These are phyloP conservation scores for Isaurus tuberculatus DNA, from an alignment of 92 coral and sea anemone genomes.

Conservation along the genomic window DNA sequence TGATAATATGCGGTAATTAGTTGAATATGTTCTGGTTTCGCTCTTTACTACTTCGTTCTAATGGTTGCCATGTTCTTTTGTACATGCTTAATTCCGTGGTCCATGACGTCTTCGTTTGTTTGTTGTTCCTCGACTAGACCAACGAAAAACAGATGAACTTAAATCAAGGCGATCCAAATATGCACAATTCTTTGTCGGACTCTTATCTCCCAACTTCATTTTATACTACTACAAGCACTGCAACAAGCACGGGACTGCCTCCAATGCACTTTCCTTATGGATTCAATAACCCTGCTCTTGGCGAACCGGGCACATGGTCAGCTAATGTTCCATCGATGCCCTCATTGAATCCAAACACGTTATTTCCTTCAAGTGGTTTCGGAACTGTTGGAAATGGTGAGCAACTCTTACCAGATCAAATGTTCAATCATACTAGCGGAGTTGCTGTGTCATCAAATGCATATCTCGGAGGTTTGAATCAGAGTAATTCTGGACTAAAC, in stretches of 20 bases:
- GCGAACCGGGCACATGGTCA: constrained; percentile 96
- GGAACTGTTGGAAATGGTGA: constrained; percentile 86
- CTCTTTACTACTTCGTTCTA: constrained; percentile 48
- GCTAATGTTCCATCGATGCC: constrained; percentile 82
- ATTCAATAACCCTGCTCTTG: constrained; percentile 82
- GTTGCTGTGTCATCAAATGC: constrained; percentile 93
- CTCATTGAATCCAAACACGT: constrained; percentile 81
- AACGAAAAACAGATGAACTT: constrained; percentile 75
- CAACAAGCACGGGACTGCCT: constrained; percentile 91
- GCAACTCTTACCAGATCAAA: constrained; percentile 89
- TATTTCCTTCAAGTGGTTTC: constrained; percentile 93
- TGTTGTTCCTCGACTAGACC: constrained; percentile 52
- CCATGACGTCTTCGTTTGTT: constrained; percentile 53
- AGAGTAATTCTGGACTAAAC: constrained; percentile 75
- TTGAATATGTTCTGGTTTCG: constrained; percentile 8
- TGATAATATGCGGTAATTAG: constrained; percentile 28
- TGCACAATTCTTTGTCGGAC: constrained; percentile 86
- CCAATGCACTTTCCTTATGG: constrained; percentile 97
- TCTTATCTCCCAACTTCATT: constrained; percentile 87
- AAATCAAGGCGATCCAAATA: constrained; percentile 68
- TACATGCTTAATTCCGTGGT: constrained; percentile 55
- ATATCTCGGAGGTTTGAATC: constrained; percentile 88
- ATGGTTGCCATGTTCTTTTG: constrained; percentile 77
- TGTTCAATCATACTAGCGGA: constrained; percentile 90
- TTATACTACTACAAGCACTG: constrained; percentile 80